Evolutionary conservation across 2,797 vertebrate genomes (phyloP).

Genomic region (Tapirus indicus): DNA sequence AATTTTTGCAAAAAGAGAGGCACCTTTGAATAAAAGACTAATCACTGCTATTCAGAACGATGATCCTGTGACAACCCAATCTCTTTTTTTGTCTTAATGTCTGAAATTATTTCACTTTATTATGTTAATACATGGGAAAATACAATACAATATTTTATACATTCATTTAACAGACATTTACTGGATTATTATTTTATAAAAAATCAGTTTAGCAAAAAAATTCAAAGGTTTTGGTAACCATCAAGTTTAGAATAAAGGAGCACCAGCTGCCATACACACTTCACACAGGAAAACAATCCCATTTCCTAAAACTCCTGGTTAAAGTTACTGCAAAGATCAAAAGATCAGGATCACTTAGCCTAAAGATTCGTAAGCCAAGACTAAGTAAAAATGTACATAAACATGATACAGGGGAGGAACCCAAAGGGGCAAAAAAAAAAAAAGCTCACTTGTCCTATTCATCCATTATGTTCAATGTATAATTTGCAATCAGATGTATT

Average conservation of each 20-base stretch:
- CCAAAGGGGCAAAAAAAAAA: background rate
- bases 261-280: background rate
- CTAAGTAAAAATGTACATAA: slow-evolving; percentile 40
- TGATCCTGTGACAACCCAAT: background rate
- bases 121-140: slow-evolving; percentile 7
- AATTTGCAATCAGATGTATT: slow-evolving; percentile 33
- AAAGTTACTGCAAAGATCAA: slow-evolving; percentile 40
- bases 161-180: slow-evolving; percentile 50
- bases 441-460: background rate
- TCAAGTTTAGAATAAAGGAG: slow-evolving; percentile 53
- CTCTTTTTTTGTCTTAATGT: background rate
- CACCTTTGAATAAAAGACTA: slow-evolving; percentile 31
- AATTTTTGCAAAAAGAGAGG: background rate
- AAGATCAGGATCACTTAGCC: background rate
- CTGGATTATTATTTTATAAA: slow-evolving; percentile 29
- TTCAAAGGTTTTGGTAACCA: background rate
- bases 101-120: slow-evolving; percentile 42
- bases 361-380: slow-evolving; percentile 17
- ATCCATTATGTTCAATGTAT: background rate
- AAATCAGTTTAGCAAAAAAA: slow-evolving; percentile 51
- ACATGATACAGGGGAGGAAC: background rate
- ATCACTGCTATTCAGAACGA: slow-evolving; percentile 41
- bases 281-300: background rate
- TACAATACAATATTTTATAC: slow-evolving; percentile 44
- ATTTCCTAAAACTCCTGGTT: slow-evolving; percentile 23